Percentiles rank a stretch among this genome's conserved stretches.
These are phyloP conservation scores for Lethrus apterus DNA, from an alignment of 1,140 invertebrate species.

Conservation along the genomic window DNA sequence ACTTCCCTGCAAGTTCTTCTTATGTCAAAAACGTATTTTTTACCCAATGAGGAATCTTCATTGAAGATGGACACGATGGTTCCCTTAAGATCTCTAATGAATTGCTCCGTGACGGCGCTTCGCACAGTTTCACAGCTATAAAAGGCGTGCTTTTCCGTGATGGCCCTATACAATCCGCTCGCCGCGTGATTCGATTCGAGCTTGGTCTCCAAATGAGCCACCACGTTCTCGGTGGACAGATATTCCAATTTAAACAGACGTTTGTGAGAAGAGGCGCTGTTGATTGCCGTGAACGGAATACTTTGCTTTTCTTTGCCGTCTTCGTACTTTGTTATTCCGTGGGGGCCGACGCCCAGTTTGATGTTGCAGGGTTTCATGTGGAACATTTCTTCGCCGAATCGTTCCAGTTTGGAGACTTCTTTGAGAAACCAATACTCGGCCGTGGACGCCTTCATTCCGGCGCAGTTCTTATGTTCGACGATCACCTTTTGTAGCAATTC, in stretches of 20 bases:
- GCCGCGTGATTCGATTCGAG: conserved; percentile 70
- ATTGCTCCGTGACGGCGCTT: conserved; percentile 78
- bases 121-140: conserved; percentile 86
- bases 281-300: conserved; percentile 75
- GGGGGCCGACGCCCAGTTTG: conserved; percentile 68
- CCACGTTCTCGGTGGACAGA: conserved; percentile 59
- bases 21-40: conserved; percentile 86
- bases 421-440: conserved; percentile 77
- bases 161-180: conserved; percentile 74
- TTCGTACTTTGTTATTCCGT: conserved; percentile 66
- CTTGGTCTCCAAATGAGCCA: conserved; percentile 67
- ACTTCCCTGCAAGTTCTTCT: conserved; percentile 78
- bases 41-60: conserved; percentile 76
- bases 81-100: conserved; percentile 81
- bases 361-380: conserved; percentile 50
- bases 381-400: conserved; percentile 79
- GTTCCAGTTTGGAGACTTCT: conserved; percentile 66
- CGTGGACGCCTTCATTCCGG: conserved; percentile 49
- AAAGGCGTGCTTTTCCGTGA: conserved; percentile 86
- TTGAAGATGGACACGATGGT: conserved; percentile 88
- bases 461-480: conserved; percentile 52
- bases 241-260: conserved; percentile 70
- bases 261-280: conserved; percentile 67
- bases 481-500: conserved; percentile 57
- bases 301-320: conserved; percentile 60